Evolutionary conservation across 2,888 invertebrate species (phyloP), one percentile per base, ranked within the genome.

Genomic region (Ashinkailepas kermadecensis): DNA sequence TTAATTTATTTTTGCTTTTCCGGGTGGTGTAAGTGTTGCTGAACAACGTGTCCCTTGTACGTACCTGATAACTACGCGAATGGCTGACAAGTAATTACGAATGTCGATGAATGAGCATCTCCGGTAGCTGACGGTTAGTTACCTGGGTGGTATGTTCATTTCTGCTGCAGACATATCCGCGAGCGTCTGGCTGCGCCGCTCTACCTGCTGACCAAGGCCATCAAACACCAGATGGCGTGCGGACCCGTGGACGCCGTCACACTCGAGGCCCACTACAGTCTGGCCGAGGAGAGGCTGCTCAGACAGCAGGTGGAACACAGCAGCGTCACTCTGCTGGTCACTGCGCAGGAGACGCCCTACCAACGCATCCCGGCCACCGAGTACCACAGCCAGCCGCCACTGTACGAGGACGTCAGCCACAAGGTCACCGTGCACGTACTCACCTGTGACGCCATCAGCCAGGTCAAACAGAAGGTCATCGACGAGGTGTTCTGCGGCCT

Each of bases 201-300:
- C 81, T 97, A 96, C 88, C 89, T 96, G 81, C 89, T 97, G 58
- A 96, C 95, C 87, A 96, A 96, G 89, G 97, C 97, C 15, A 98
- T 99, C 85, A 99, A 99, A 88, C 97, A 98, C 90, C 99, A 99
- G 89, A 96, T 99, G 84, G 98, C 99, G 87, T 99, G 99, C 87
- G 99, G 99, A 56, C 94, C 99, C 18, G 98, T 99, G 7, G 99
- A 99, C 89, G 95, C 95, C 6, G 91, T 98, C 78, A 99, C 99
- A 0, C 94, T 97, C 86, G 99, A 99, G 89, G 99, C 99, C 1
- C 92, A 98, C 83, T 99, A 99, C 88, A 99, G 99, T 0, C 90
- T 99, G 64, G 97, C 97, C 11, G 99, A 99, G 89, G 99, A 99
- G 87, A 93, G 97, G 85, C 90, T 99, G 81, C 89, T 98, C 21